Evolutionary conservation across 2,888 invertebrate species (phyloP), one percentile per base, ranked within the genome.

Genomic region (Latrodectus elegans): DNA sequence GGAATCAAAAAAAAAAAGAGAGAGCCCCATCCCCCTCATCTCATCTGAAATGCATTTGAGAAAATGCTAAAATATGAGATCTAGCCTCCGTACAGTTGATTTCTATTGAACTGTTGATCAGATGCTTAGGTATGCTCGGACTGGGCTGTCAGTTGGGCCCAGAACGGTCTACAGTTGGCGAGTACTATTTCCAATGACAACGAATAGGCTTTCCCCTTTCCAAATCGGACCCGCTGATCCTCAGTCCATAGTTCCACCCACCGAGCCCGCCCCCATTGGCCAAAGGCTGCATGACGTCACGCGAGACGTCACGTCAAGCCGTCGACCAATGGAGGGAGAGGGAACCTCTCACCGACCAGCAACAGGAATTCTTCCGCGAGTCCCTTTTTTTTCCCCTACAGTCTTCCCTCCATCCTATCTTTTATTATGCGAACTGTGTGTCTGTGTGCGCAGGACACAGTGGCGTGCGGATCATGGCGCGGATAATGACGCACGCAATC

Each of bases 21-120:
- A 78, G 67, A 73, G 22, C 26, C 65, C 51, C 52, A 53, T 22
- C 49, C 76, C 77, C 80, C 73, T 38, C 71, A 80, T 75, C 85
- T 85, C 86, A 86, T 86, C 86, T 81, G 86, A 79, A 86, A 86
- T 86, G 86, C 81, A 76, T 86, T 81, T 86, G 86, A 86, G 86
- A 86, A 86, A 86, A 86, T 86, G 86, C 81, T 86, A 86, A 86
- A 86, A 86, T 86, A 86, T 86, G 81, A 86, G 86, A 81, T 81
- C 86, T 86, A 76, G 86, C 81, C 86, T 75, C 38, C 72, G 22
- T 77, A 60, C 81, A 86, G 86, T 86, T 86, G 86, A 86, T 81
- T 86, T 81, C 78, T 70, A 87, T 87, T 87, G 87, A 87, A 81
- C 82, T 78, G 77, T 82, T 82, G 87, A 87, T 87, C 87, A 87